Percentiles rank a stretch among this genome's conserved stretches.
These are phyloP conservation scores for Drosophila quinaria DNA, from an alignment of 2,888 invertebrate species.

Conservation along the genomic window DNA sequence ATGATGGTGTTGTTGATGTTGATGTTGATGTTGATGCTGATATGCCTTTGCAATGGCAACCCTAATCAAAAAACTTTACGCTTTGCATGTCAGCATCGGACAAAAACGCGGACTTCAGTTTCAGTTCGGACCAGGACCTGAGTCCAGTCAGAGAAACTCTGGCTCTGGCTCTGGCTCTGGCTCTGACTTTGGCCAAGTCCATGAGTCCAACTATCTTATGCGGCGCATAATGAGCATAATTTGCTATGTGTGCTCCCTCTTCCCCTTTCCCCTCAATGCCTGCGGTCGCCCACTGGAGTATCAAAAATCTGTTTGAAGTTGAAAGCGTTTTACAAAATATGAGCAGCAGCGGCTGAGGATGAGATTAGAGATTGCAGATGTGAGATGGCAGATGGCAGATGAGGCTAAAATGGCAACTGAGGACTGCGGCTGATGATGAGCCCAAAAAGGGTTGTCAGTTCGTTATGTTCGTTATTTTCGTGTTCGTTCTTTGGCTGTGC, in stretches of 20 bases:
- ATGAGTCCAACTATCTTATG: constrained; percentile 65
- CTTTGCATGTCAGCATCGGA: constrained; percentile 37
- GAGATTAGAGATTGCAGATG: not conserved
- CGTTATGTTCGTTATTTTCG: constrained; percentile 15
- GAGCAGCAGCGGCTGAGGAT: constrained; percentile 9
- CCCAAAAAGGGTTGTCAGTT: constrained; percentile 73
- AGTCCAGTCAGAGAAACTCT: no score
- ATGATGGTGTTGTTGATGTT: constrained; percentile 8
- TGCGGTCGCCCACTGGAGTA: constrained; percentile 74
- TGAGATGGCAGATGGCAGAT: not conserved
- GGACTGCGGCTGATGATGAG: constrained; percentile 14
- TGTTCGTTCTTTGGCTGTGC: constrained; percentile 38
- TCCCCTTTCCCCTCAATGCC: not conserved
- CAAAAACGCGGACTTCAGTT: constrained; percentile 18
- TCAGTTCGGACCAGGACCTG: not conserved
- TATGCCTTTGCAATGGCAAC: constrained; percentile 31
- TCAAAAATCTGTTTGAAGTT: constrained; percentile 77
- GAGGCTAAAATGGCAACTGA: not conserved
- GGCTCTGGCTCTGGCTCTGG: not conserved
- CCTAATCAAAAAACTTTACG: constrained; percentile 58
- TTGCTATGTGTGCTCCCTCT: constrained; percentile 61
- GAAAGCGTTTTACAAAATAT: constrained; percentile 55
- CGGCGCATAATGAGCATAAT: constrained; percentile 76
- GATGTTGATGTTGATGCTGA: constrained; percentile 16
- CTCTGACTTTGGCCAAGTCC: not conserved